Base-by-base conservation (phyloP, 2,888 invertebrate species). In the Sinelater perroti region DNA sequence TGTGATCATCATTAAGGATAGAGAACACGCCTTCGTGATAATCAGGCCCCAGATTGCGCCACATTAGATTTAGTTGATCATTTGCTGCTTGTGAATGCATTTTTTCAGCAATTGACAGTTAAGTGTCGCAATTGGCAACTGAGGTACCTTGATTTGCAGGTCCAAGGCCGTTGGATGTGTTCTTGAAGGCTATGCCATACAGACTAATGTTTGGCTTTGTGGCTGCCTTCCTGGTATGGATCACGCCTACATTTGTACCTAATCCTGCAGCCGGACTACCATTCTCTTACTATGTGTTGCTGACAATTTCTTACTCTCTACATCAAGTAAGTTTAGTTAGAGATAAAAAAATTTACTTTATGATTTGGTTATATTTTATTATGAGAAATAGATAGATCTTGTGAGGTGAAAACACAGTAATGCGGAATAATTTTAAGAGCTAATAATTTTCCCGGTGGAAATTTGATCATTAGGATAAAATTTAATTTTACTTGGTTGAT, bases 291-390 rank as follows among this genome's bases (percentile, higher is more conserved):
- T 93, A 96, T 64, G 80, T 87, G 21, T 71, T 93, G 26, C 81
- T 97, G 50, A 79, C 97, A 65, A 67, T 83, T 6, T 84, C 90
- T 47, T 97, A 96, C 75, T 87, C 90, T n/a, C 80, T 95, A 60
- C 97, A 98, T 81, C 97, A 96, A 87, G 94, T 90, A 76, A 74
- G 65, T 60, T n/a, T n/a, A n/a, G n/a, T n/a, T n/a, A n/a, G n/a
- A n/a, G n/a, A n/a, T n/a, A n/a, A n/a, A n/a, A 17, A 6, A 49
- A 21, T 50, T 33, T 56, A 30, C 17, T n/a, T n/a, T n/a, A n/a
- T n/a, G n/a, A n/a, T n/a, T n/a, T n/a, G n/a, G n/a, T n/a, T n/a
- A n/a, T n/a, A n/a, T n/a, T n/a, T n/a, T n/a, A n/a, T n/a, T n/a
- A n/a, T n/a, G n/a, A n/a, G n/a, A n/a, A n/a, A n/a, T n/a, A n/a